Base-by-base conservation (phyloP, 2,888 invertebrate species). In the Anthoptus insignis region DNA sequence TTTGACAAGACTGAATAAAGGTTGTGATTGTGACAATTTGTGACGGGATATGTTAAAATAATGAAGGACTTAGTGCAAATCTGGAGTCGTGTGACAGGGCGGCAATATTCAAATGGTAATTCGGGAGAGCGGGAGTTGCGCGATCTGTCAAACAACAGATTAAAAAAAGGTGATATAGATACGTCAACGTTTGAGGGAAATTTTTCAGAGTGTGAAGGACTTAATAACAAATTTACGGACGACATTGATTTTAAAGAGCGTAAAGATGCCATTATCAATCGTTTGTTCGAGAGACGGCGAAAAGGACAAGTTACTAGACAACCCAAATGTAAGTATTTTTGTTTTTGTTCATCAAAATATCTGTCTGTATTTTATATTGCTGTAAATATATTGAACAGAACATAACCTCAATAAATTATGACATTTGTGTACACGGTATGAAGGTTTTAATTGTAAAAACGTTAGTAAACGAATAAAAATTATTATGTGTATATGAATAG, bases 21-120 rank as follows among this genome's bases (percentile, higher is more conserved):
- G 69, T 69, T 68, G 66, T 71, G 68, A 72, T 27, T 57, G 64
- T 57, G 64, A 59, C 24, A 56, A 67, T 71, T 27, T 57, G 64
- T 57, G 64, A 59, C 24, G 52, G 47, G 49, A 49, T 47, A 27
- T 47, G 54, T 49, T 52, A 13, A 58, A 66, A 84, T 77, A 73
- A 96, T 96, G 96, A 96, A 96, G 86, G 96, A 96, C 73, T 81
- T 96, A 16, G 87, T 91, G 73, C 94, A 94, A 84, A 94, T 95
- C 72, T 96, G 94, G 94, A 93, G 86, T 57, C 84, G 87, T 29
- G 83, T 94, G 34, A 81, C 95, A 53, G 91, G 93, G 3, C 86
- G 94, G 59, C 91, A 93, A 14, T 96, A 95, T 76, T 94, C 95
- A 32, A 86, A 91, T 24, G 95, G 94, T 49, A 94, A 91, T 76